Evolutionary conservation across 2,113 vertebrate species (phyloP).

Genomic region (Gymnocephalus cernua): DNA sequence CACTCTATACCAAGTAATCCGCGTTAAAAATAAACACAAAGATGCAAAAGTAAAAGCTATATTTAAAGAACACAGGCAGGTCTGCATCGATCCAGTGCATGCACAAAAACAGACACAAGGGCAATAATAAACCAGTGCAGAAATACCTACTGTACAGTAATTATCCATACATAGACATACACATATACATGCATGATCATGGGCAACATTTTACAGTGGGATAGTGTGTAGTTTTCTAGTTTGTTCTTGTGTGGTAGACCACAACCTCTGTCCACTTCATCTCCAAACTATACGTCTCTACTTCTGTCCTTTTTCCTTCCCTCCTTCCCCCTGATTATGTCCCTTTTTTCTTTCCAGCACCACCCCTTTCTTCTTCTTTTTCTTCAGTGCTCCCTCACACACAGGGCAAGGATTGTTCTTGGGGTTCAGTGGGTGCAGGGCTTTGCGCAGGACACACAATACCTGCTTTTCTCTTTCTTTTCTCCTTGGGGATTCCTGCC

Average conservation of each 20-base stretch:
- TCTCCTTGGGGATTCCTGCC: conserved; percentile 50
- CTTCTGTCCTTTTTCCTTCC: not conserved
- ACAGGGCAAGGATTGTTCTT: conserved; percentile 81
- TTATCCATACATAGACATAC: conserved; percentile 56
- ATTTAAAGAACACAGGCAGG: not conserved
- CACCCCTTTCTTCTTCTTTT: conserved; percentile 13
- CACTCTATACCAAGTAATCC: conserved; percentile 23
- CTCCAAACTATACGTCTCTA: conserved; percentile 11
- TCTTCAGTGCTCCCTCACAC: conserved; percentile 36
- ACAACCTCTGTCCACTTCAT: conserved; percentile 29
- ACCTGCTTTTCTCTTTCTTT: conserved; percentile 66
- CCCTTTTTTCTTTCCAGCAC: conserved; percentile 10
- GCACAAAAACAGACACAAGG: not conserved
- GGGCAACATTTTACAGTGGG: conserved; percentile 2
- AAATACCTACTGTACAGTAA: conserved; percentile 38
- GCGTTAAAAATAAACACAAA: conserved; percentile 8
- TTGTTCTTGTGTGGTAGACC: conserved; percentile 56
- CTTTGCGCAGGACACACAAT: conserved; percentile 72
- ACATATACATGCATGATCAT: conserved; percentile 3
- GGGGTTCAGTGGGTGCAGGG: conserved; percentile 66
- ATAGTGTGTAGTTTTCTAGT: conserved; percentile 19
- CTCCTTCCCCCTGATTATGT: conserved; percentile 13
- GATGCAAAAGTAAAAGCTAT: conserved; percentile 5
- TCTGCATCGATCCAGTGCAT: conserved; percentile 9
- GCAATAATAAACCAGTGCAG: conserved; percentile 9